phyloP scores from a whole-genome alignment of 2,113 vertebrate species.

The Pardalotus punctatus region DNA sequence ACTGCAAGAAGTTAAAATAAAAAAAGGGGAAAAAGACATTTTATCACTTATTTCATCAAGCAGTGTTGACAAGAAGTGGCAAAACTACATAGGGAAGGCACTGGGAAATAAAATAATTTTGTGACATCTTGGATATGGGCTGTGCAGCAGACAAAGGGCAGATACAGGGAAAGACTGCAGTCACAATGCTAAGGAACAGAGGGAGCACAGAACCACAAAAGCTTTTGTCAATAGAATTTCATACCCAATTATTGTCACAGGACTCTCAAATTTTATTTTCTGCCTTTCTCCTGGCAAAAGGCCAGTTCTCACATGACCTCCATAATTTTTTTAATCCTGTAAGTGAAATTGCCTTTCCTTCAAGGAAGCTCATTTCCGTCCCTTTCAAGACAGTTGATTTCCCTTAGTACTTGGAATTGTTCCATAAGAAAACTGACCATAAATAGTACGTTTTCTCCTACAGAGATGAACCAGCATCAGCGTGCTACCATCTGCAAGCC shows the following conservation, averaged over 20 bases:
- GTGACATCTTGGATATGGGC: neutral
- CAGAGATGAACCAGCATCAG: neutral
- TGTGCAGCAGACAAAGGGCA: neutral
- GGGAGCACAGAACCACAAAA: neutral
- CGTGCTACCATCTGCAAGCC: neutral
- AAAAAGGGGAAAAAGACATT: neutral
- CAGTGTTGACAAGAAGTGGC: neutral
- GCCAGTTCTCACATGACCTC: slow-evolving; percentile 11
- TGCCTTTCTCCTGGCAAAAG: slow-evolving; percentile 21
- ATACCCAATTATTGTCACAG: neutral
- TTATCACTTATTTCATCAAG: neutral
- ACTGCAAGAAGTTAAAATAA: neutral
- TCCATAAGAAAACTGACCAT: neutral
- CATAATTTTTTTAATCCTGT: neutral
- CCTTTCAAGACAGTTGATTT: neutral
- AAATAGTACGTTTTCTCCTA: neutral
- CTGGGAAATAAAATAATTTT: neutral
- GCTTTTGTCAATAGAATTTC: slow-evolving; percentile 34
- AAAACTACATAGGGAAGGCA: neutral
- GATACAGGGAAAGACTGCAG: neutral
- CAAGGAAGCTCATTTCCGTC: neutral
- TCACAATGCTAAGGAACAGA: neutral
- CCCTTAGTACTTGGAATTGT: neutral
- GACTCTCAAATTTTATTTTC: slow-evolving; percentile 36
- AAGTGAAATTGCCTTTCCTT: neutral